These are phyloP conservation scores for Orthosia gracilis DNA, from an alignment of 2,888 invertebrate species.

Conservation along the genomic window DNA sequence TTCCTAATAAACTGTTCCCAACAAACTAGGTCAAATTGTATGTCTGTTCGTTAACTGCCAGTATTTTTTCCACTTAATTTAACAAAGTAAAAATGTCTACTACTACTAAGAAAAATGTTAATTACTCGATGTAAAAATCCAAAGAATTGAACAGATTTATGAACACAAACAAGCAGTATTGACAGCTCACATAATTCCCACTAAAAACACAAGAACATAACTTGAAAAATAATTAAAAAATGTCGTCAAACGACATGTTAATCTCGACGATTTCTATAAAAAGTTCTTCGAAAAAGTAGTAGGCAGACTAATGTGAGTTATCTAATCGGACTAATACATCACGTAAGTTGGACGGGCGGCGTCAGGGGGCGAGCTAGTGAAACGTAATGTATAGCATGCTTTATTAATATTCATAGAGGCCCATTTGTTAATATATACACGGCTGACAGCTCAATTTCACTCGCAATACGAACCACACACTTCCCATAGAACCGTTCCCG, in stretches of 20 bases:
- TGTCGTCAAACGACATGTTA: slow-evolving; percentile 65
- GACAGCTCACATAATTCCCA: slow-evolving; percentile 57
- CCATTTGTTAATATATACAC: slow-evolving; percentile 88
- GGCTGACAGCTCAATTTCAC: slow-evolving; percentile 89
- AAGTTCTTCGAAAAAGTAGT: slow-evolving; percentile 50
- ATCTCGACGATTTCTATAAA: slow-evolving; percentile 58
- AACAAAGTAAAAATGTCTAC: slow-evolving; percentile 31
- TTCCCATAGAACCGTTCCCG: slow-evolving; percentile 71
- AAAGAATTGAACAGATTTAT: slow-evolving; percentile 58
- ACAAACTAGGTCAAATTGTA: slow-evolving; percentile 37
- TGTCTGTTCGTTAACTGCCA: slow-evolving; percentile 44
- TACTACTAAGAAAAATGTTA: slow-evolving; percentile 50
- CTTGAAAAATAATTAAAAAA: slow-evolving; percentile 62
- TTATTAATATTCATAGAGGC: slow-evolving; percentile 89
- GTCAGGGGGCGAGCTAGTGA: slow-evolving; percentile 70
- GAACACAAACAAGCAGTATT: slow-evolving; percentile 47
- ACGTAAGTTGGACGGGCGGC: slow-evolving; percentile 58
- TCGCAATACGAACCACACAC: slow-evolving; percentile 74
- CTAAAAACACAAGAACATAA: slow-evolving; percentile 46
- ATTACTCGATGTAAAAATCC: slow-evolving; percentile 58
- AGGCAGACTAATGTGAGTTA: slow-evolving; percentile 56
- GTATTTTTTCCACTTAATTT: slow-evolving; percentile 41
- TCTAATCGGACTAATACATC: slow-evolving; percentile 71
- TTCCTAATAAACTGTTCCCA: slow-evolving; percentile 66
- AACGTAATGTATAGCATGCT: slow-evolving; percentile 77